Percentiles rank a stretch among this genome's conserved stretches.
These are phyloP conservation scores for Anarhynchus alexandrinus DNA, from an alignment of 2,113 vertebrate species.

Conservation along the genomic window DNA sequence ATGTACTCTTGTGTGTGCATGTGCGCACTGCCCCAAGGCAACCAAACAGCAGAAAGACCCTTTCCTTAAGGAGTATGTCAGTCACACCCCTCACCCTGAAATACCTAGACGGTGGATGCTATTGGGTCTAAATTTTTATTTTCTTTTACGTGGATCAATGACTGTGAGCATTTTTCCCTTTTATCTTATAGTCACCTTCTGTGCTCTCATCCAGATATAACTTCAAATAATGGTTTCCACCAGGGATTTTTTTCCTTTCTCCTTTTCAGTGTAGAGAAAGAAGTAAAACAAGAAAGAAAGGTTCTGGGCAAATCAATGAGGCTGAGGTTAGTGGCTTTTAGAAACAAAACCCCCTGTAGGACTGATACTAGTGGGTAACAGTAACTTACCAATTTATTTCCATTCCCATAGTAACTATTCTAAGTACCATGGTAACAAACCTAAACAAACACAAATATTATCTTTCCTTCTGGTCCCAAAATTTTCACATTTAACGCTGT, in stretches of 20 bases:
- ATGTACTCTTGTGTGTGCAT: neutral
- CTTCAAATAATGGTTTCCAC: conserved; percentile 18
- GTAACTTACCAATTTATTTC: conserved; percentile 14
- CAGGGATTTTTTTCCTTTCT: neutral
- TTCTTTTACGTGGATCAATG: neutral
- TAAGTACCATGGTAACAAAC: conserved; percentile 30
- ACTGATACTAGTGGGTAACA: neutral
- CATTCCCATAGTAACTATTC: conserved; percentile 29
- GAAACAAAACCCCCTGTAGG: neutral
- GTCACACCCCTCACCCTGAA: neutral
- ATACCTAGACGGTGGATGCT: neutral
- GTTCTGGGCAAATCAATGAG: conserved; percentile 5
- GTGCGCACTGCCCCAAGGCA: neutral
- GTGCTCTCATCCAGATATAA: conserved; percentile 9
- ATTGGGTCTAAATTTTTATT: neutral
- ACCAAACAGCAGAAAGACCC: neutral
- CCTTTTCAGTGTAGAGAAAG: neutral
- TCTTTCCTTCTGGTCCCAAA: neutral
- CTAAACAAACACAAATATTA: conserved; percentile 39
- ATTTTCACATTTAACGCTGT: neutral
- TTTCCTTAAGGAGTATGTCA: neutral
- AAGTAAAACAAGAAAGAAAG: neutral
- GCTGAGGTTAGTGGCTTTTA: neutral
- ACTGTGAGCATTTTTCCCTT: neutral
- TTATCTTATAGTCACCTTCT: neutral